Evolutionary conservation across 2,113 vertebrate species (phyloP).

Genomic region (Piprites chloris): DNA sequence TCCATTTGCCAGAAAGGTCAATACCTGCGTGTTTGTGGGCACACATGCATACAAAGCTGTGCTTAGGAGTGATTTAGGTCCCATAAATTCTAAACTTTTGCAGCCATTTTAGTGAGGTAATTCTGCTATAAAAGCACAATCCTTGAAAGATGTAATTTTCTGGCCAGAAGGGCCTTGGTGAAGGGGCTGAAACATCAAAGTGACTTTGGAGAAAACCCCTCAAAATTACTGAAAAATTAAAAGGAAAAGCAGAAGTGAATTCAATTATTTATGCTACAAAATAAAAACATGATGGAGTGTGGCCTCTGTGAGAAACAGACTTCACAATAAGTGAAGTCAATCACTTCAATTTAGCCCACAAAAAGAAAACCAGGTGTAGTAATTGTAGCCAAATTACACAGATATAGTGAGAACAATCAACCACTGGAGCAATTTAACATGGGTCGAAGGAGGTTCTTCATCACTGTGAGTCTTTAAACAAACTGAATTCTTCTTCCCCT

Average conservation of each 20-base stretch:
- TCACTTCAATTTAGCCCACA: not conserved
- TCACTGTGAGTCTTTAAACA: not conserved
- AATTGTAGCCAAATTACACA: not conserved
- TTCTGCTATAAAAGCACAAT: not conserved
- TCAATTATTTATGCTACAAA: not conserved
- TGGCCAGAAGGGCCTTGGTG: not conserved
- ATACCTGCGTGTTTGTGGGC: not conserved
- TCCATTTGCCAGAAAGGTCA: not conserved
- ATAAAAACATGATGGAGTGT: not conserved
- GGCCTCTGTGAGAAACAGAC: not conserved
- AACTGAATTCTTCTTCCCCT: not conserved
- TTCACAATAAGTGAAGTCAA: not conserved
- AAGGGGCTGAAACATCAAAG: not conserved
- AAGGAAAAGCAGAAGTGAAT: not conserved
- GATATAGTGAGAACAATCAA: not conserved
- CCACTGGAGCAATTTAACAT: not conserved
- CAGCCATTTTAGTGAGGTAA: not conserved
- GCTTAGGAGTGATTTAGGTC: not conserved
- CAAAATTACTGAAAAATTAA: not conserved
- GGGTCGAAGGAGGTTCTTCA: not conserved
- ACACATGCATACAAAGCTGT: not conserved
- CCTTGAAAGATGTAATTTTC: not conserved
- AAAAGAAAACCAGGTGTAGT: not conserved
- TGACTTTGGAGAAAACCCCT: not conserved
- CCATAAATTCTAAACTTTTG: not conserved